Evolutionary conservation across 2,888 invertebrate species (phyloP), one percentile per base, ranked within the genome.

Genomic region (Heteromurus nitidus): DNA sequence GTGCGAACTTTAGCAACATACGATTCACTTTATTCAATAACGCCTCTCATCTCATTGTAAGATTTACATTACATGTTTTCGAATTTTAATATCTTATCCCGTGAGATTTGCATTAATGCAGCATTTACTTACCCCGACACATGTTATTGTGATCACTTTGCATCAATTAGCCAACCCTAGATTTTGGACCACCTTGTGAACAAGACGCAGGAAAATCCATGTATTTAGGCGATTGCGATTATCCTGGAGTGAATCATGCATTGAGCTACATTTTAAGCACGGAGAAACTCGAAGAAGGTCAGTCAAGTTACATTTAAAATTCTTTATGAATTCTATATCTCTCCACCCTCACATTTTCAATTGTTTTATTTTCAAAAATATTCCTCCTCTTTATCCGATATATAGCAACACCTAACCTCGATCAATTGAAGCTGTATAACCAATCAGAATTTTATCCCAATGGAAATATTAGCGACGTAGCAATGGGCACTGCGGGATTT

Each of bases 221-320:
- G 5, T 86, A 85, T 67, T 44, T 86, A 0, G 86, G 86, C 24
- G 83, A 85, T 36, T 86, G 86, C 50, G 70, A 79, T 60, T 86
- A 85, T 42, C 68, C 81, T 3, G 86, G 86, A 53, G 77, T 84
- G 24, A 81, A 70, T 60, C 64, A 82, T 16, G 70, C 80, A 18
- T 67, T 86, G 7, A 67, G 53, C 24, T 85, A 80, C 62, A 75
- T 86, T 7, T 47, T 86, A 9, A 70, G 70, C 16, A 76, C 75
- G 22, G 53, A 72, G 11, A 53, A 58, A 44, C 24, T 64, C 31
- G 44, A 9, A 5, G 11, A 69, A 75, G 64, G 70, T 60, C 16
- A 28, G 42, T 5, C n/a, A n/a, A n/a, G n/a, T n/a, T n/a, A n/a
- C 26, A 53, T 62, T 74, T 36, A 22, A 2, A 30, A n/a, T 47